These are phyloP conservation scores for Miniopterus natalensis DNA, from an alignment of 2,113 vertebrate species.

Conservation along the genomic window DNA sequence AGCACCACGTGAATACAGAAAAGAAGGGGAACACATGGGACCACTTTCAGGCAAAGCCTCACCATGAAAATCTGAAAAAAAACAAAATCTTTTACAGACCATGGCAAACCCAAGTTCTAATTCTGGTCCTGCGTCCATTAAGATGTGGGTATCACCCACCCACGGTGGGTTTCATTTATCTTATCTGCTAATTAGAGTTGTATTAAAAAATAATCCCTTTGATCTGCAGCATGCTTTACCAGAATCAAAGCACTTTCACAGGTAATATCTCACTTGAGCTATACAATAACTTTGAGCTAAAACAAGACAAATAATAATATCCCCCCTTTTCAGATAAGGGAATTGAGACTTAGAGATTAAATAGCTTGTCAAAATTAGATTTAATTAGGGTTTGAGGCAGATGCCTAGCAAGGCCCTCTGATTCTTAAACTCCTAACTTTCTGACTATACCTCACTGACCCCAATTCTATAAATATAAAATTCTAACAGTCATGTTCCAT, in stretches of 20 bases:
- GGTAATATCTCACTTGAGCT: slow-evolving; percentile 12
- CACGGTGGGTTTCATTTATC: background rate
- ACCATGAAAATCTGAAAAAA: background rate
- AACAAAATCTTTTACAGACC: background rate
- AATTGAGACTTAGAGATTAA: slow-evolving; percentile 30
- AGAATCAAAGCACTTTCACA: slow-evolving; percentile 27
- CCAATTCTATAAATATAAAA: background rate
- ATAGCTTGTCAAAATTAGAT: background rate
- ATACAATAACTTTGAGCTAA: background rate
- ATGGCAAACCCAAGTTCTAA: background rate
- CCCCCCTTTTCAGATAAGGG: slow-evolving; percentile 46
- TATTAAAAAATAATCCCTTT: background rate
- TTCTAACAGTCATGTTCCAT: background rate
- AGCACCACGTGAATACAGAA: background rate
- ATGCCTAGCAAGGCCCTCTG: background rate
- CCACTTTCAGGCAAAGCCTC: background rate
- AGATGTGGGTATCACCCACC: background rate
- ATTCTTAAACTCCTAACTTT: slow-evolving; percentile 44
- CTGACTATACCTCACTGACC: background rate
- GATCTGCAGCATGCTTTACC: background rate
- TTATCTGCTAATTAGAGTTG: background rate
- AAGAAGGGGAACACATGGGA: background rate
- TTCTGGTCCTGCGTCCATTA: background rate
- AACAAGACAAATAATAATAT: slow-evolving; percentile 17
- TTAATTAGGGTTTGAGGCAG: slow-evolving; percentile 4